Evolutionary conservation across 2,888 invertebrate species (phyloP).

Genomic region (Galerucella nymphaeae): DNA sequence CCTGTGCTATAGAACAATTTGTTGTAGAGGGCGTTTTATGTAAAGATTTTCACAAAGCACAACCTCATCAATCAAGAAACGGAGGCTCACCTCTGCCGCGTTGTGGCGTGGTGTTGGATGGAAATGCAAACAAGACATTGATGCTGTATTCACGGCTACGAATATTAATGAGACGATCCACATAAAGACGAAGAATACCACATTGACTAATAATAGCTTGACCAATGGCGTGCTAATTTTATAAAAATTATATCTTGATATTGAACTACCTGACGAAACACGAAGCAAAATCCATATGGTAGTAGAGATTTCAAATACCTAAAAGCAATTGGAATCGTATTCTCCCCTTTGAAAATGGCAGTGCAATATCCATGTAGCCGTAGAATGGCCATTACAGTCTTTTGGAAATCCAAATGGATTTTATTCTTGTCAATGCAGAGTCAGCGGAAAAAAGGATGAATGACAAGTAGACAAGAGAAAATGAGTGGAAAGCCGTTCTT

Average conservation of each 20-base stretch:
- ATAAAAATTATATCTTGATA: too few relatives aligned
- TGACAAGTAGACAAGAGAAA: constrained; percentile 28
- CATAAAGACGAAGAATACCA: constrained; percentile 21
- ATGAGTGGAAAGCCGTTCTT: constrained; percentile 14
- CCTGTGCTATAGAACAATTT: not conserved
- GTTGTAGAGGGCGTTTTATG: constrained; percentile 14
- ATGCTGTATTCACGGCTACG: constrained; percentile 26
- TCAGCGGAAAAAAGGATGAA: constrained; percentile 26
- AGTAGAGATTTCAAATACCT: too few relatives aligned
- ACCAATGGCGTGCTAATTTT: not conserved
- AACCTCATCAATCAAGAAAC: constrained; percentile 34
- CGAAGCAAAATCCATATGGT: too few relatives aligned
- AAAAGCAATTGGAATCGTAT: not conserved
- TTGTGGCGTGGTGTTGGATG: constrained; percentile 13
- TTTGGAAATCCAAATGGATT: constrained; percentile 50
- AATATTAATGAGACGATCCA: constrained; percentile 30
- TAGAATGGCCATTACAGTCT: not conserved
- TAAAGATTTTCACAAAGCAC: constrained; percentile 28
- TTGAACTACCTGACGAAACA: too few relatives aligned
- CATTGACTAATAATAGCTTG: constrained; percentile 2
- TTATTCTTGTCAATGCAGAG: constrained; percentile 42
- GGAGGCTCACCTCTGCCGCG: constrained; percentile 13
- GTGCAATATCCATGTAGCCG: not conserved
- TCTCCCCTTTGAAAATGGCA: not conserved
- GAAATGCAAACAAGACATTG: constrained; percentile 29